Evolutionary conservation across 35 echinoderm and acorn worm genomes (phyloP), one percentile per base, ranked within the genome.

Genomic region (Anneissia japonica): DNA sequence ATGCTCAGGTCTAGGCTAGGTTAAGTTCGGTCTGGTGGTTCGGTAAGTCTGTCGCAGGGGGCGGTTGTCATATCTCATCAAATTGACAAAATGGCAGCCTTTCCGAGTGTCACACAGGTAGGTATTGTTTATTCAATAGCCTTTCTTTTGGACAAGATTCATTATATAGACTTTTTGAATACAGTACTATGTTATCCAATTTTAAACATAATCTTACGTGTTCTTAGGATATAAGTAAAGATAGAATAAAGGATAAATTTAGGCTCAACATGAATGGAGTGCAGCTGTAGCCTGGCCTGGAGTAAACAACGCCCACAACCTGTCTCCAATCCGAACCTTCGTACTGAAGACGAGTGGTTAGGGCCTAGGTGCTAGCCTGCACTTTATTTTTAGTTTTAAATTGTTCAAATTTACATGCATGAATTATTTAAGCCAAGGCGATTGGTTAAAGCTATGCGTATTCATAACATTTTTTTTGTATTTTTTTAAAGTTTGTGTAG

Each of bases 91-190:
- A 90, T 90, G 88, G 88, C 88, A 77, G 82, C 81, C 34, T 64
- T 90, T 77, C 88, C 88, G 34, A 36, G 81, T 38, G 81, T 83
- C 34, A 90, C 31, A 3, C 88, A 90, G 88, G 88, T 81, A 77
- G 85, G 51, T 64, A 64, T 64, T 64, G 51, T 64, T 64, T 64
- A 64, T 64, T 64, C 26, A 12, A 64, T 16, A 9, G 1, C 51
- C 7, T 64, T 64, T 64, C 1, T 16, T 16, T 64, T 64, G 10
- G 51, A 16, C 7, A 64, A 64, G 11, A 64, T 64, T 64, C 9
- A 6, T 64, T 23, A 16, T 64, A 64, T 23, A 12, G 51, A 19
- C 21, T 23, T 23, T 9, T 64, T 26, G 51, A 23, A 23, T 64
- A 64, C 19, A 64, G 51, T 2, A 26, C 21, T 12, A 23, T 6